Evolutionary conservation across 2,113 vertebrate species (phyloP), one percentile per base, ranked within the genome.

Genomic region (Lepus timidus): DNA sequence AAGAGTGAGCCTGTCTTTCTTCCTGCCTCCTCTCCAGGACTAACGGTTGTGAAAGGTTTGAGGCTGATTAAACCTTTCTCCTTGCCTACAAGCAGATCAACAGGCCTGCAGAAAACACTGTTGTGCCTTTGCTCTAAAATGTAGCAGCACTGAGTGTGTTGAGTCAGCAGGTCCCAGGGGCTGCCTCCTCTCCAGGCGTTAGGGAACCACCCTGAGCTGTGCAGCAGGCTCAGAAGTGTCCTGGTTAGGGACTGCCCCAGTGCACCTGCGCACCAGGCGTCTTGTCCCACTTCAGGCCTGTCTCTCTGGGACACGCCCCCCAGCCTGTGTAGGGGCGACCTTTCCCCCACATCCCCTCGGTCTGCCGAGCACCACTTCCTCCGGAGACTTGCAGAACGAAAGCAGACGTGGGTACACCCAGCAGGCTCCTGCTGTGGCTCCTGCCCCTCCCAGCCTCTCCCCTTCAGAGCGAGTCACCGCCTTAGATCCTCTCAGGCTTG

Each of bases 91-190:
- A 9, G n/a, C 39, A 61, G 44, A 25, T 3, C 49, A 4, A 44
- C 22, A 8, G 0, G 0, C 6, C 1, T 36, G 23, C 31, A 9
- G 14, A 85, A 68, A 31, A 31, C 9, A 44, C 44, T 44, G 44
- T 44, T 44, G 44, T 0, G 44, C 44, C 44, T 6, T 44, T 44
- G 44, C 44, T 44, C 44, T 44, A 44, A 44, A 7, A 8, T 12
- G 16, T 3, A 0, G 8, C 6, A 2, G 20, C 25, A 0, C 44
- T 4, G 44, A 8, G 44, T 44, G 44, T 19, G 9, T 25, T 6
- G 9, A 1, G 12, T 25, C 91, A 7, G 82, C 36, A 13, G 55
- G 0, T 83, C 49, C 4, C 10, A 25, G 67, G 61, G 73, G 51
- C 87, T 6, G n/a, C 49, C 70, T 31, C 22, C 51, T 31, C 68